Evolutionary conservation across 2,113 vertebrate species (phyloP).

Genomic region (Rhizomys pruinosus): DNA sequence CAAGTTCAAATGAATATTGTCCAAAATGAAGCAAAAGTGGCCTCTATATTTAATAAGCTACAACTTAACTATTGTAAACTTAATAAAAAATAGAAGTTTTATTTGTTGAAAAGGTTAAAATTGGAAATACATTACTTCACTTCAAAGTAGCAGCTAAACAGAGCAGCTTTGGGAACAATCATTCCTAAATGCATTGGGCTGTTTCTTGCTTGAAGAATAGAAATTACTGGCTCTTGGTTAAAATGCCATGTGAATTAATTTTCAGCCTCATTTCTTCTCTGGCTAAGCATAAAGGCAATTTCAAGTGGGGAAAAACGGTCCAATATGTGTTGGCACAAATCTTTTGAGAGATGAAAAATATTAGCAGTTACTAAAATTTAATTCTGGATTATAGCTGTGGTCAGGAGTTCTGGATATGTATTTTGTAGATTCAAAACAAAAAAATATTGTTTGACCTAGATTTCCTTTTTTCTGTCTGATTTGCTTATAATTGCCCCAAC

Average conservation of each 20-base stretch:
- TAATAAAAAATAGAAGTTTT: conserved; percentile 51
- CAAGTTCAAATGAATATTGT: neutral
- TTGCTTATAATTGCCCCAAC: conserved; percentile 24
- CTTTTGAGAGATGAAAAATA: conserved; percentile 68
- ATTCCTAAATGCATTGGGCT: conserved; percentile 61
- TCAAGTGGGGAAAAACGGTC: conserved; percentile 67
- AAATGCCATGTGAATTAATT: conserved; percentile 81
- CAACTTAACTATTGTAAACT: conserved; percentile 1
- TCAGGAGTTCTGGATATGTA: neutral
- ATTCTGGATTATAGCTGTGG: conserved; percentile 49
- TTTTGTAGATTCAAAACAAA: conserved; percentile 48
- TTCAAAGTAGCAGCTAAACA: conserved; percentile 43
- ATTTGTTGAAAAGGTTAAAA: conserved; percentile 44
- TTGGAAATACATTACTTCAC: conserved; percentile 46
- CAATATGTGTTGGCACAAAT: conserved; percentile 67
- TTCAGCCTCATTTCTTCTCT: conserved; percentile 80
- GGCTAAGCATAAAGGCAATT: conserved; percentile 75
- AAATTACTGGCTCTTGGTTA: conserved; percentile 78
- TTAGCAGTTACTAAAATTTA: conserved; percentile 56
- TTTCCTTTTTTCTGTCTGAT: conserved; percentile 31
- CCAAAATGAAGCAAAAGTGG: conserved; percentile 25
- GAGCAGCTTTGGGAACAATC: conserved; percentile 57
- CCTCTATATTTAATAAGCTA: conserved; percentile 28
- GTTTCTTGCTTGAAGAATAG: conserved; percentile 64
- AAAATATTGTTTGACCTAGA: conserved; percentile 21